These are phyloP conservation scores for Polydrusus tereticollis DNA, from an alignment of 2,888 invertebrate species.

Conservation along the genomic window DNA sequence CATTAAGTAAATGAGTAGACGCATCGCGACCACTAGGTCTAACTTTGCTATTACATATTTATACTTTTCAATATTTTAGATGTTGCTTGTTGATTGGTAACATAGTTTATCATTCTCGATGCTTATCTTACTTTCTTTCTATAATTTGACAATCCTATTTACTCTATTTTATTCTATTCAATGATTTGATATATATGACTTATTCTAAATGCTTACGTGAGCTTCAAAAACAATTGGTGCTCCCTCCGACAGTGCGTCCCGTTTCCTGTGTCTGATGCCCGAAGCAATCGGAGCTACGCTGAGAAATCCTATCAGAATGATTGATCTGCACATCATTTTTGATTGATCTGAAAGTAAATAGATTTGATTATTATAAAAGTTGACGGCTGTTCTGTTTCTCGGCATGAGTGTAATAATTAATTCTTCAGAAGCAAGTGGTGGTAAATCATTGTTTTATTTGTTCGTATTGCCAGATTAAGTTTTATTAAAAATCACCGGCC, in stretches of 20 bases:
- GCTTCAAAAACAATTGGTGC: constrained; percentile 37
- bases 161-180: no score
- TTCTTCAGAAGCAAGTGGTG: neutral
- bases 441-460: neutral
- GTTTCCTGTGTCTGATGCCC: constrained; percentile 27
- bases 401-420: neutral
- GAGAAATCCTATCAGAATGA: constrained; percentile 38
- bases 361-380: neutral
- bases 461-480: neutral
- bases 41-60: no score
- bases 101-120: no score
- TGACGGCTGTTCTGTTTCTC: neutral
- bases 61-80: no score
- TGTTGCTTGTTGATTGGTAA: no score
- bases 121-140: no score
- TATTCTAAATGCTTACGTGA: no score
- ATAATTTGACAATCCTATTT: no score
- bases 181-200: no score
- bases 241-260: constrained; percentile 6
- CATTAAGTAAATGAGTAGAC: no score
- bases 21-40: no score
- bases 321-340: constrained; percentile 37
- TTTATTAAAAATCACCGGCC: no score
- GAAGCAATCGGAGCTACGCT: constrained; percentile 23
- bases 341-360: constrained; percentile 8